Conservation (phyloP, 2,113 vertebrate genomes). For the Clupea harengus region DNA sequence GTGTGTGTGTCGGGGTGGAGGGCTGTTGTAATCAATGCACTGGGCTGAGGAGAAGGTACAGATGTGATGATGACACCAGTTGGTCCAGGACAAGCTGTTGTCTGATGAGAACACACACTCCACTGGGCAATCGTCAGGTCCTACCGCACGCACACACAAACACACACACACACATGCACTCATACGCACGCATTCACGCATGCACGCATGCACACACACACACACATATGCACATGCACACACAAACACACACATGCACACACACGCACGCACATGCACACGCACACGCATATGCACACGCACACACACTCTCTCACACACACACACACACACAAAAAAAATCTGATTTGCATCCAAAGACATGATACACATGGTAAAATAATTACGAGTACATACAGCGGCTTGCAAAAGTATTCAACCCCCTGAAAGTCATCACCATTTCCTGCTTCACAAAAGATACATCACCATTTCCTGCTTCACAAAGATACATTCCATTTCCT, state of each 20-base stretch:
- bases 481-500: too few species aligned
- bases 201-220: neutral
- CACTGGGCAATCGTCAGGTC: neutral
- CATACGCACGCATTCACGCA: neutral
- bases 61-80: too few species aligned
- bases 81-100: neutral
- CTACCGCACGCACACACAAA: neutral
- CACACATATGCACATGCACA: neutral
- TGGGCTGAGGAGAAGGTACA: neutral
- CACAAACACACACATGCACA: neutral
- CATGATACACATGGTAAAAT: too few species aligned
- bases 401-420: too few species aligned
- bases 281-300: neutral
- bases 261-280: conserved; percentile 18
- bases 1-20: conserved; percentile 14
- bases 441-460: too few species aligned
- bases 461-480: too few species aligned
- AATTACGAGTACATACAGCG: too few species aligned
- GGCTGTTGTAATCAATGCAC: neutral
- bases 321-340: too few species aligned
- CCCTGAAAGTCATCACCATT: too few species aligned
- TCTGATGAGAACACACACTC: neutral
- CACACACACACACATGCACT: conserved; percentile 14
- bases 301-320: neutral
- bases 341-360: too few species aligned